Percentiles rank a stretch among this genome's conserved stretches.
Conservation (phyloP, 2,113 vertebrate species). For the Oreochromis aureus region DNA sequence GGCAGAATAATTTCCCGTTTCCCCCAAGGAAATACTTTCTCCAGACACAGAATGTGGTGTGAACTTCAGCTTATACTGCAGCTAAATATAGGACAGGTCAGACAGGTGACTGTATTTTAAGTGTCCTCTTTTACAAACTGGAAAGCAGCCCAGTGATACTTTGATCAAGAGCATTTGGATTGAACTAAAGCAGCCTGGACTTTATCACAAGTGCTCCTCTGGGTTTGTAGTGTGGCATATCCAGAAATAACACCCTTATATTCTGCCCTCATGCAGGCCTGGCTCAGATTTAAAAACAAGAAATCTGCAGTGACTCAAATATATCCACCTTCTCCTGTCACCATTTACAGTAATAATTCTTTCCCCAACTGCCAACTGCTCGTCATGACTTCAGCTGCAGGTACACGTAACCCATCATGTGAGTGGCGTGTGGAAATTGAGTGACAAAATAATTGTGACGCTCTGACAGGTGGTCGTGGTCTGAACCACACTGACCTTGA, state of each 20-base stretch:
- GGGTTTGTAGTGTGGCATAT: neutral
- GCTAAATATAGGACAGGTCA: slow-evolving; percentile 14
- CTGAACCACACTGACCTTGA: neutral
- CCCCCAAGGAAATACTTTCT: neutral
- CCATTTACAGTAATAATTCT: neutral
- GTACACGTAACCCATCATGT: neutral
- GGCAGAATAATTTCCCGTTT: slow-evolving; percentile 11
- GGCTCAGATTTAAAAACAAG: neutral
- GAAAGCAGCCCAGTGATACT: neutral
- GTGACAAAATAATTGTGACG: slow-evolving; percentile 24
- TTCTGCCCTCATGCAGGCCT: neutral
- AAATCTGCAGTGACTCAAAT: neutral
- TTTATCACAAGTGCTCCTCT: neutral
- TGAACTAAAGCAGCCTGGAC: neutral
- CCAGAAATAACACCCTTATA: neutral
- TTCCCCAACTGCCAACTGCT: neutral
- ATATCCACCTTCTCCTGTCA: neutral
- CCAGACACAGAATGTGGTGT: neutral
- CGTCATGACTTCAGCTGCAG: neutral
- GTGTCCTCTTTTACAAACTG: neutral
- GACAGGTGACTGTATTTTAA: neutral
- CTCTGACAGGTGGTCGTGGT: slow-evolving; percentile 8
- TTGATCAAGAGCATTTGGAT: neutral
- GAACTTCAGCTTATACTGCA: neutral
- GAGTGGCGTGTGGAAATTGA: neutral